These are phyloP conservation scores for Agrotis clavis DNA, from an alignment of 2,888 invertebrate genomes.

Conservation along the genomic window DNA sequence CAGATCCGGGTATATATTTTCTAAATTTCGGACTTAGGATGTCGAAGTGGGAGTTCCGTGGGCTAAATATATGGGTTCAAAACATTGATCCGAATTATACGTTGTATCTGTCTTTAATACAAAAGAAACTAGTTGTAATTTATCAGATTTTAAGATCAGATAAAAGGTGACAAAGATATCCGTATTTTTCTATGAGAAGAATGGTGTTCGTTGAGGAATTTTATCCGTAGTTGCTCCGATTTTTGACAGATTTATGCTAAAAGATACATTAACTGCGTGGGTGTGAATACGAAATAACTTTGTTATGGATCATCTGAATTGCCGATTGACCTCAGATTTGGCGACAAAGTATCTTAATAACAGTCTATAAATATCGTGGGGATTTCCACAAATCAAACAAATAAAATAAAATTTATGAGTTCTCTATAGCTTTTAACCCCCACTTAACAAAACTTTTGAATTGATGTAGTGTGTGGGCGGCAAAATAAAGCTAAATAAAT, in stretches of 20 bases:
- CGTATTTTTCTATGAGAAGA: constrained; percentile 42
- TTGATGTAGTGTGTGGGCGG: too few species aligned
- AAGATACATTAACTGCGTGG: constrained; percentile 21
- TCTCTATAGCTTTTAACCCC: background rate
- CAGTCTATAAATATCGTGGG: background rate
- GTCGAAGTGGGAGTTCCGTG: constrained; percentile 64
- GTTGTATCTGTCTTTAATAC: constrained; percentile 41
- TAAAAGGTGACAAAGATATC: constrained; percentile 49
- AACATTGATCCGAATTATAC: constrained; percentile 52
- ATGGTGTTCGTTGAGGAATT: constrained; percentile 15
- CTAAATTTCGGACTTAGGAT: constrained; percentile 53
- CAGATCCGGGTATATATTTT: constrained; percentile 61
- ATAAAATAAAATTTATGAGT: background rate
- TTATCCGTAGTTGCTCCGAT: constrained; percentile 19
- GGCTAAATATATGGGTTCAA: constrained; percentile 59
- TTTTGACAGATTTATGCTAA: constrained; percentile 34
- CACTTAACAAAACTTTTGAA: too few species aligned
- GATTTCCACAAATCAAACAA: background rate
- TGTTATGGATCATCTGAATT: background rate
- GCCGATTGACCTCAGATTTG: constrained; percentile 1
- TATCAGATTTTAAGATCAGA: constrained; percentile 53
- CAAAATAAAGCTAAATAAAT: too few species aligned
- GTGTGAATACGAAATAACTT: constrained; percentile 14
- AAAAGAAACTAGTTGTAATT: constrained; percentile 52
- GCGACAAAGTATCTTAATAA: constrained; percentile 7